phyloP scores from a whole-genome alignment of 2,113 vertebrate species.

The Equus quagga region DNA sequence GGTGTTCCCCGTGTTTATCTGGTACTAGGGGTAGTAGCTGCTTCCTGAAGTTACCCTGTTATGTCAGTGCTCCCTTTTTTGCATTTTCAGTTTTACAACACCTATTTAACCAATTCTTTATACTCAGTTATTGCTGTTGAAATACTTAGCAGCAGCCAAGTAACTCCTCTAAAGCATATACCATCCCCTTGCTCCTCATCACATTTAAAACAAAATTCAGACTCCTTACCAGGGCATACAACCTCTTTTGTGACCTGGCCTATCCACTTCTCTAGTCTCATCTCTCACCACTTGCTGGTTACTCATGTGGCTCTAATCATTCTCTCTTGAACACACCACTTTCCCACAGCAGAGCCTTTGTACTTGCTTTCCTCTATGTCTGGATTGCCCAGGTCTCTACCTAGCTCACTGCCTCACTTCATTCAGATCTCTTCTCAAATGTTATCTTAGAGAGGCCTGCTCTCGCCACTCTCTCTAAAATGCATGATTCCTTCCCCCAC shows the following conservation, averaged over 20 bases:
- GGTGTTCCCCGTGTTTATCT: not conserved
- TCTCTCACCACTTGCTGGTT: not conserved
- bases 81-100: not conserved
- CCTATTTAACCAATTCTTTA: not conserved
- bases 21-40: not conserved
- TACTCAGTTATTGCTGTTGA: not conserved
- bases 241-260: not conserved
- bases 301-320: not conserved
- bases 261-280: not conserved
- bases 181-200: constrained; percentile 3
- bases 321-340: not conserved
- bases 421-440: constrained; percentile 4
- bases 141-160: not conserved
- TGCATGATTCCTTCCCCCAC: not conserved
- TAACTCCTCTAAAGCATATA: not conserved
- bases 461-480: constrained; percentile 25
- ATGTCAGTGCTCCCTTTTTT: not conserved
- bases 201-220: constrained; percentile 22
- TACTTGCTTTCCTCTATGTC: not conserved
- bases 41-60: constrained; percentile 2
- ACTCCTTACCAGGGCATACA: not conserved
- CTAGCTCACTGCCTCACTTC: not conserved
- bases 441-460: not conserved
- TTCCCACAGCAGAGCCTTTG: not conserved
- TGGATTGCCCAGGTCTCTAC: not conserved